These are phyloP conservation scores for Pipistrellus kuhlii DNA, from an alignment of 2,797 vertebrate species.

Conservation along the genomic window DNA sequence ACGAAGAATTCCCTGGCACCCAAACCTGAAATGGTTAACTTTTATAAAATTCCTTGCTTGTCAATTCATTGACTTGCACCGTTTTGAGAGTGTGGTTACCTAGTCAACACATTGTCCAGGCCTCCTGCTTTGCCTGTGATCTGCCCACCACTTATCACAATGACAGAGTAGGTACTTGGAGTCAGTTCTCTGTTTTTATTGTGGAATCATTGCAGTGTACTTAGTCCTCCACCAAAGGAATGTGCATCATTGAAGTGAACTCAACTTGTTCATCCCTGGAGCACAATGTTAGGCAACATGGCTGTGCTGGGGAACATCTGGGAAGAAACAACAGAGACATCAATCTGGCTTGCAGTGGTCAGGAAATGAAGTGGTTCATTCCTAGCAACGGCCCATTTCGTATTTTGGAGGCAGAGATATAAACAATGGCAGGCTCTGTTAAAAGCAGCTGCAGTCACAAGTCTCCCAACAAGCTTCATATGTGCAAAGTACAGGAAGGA, in stretches of 20 bases:
- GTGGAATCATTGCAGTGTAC: neutral
- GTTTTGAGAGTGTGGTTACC: neutral
- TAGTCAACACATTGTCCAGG: neutral
- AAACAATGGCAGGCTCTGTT: conserved; percentile 78
- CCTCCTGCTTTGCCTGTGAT: neutral
- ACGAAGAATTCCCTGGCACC: neutral
- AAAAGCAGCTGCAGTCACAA: conserved; percentile 78
- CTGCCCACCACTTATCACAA: neutral
- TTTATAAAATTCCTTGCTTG: neutral
- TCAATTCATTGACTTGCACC: neutral
- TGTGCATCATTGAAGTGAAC: neutral
- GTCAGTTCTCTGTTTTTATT: neutral
- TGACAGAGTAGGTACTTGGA: neutral
- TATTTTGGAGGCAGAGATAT: conserved; percentile 81
- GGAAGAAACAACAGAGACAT: conserved; percentile 75
- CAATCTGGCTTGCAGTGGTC: conserved; percentile 79
- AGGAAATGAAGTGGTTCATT: conserved; percentile 75
- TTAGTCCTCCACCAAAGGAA: neutral
- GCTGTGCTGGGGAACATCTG: conserved; percentile 74
- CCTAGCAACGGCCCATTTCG: conserved; percentile 74
- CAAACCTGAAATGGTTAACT: neutral
- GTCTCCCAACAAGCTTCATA: conserved; percentile 65
- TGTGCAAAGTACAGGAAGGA: conserved; percentile 69
- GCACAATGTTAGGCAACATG: neutral
- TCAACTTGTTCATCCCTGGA: neutral